Base-by-base conservation (phyloP, 1,140 invertebrate genomes). In the Brachionus koreanus region DNA sequence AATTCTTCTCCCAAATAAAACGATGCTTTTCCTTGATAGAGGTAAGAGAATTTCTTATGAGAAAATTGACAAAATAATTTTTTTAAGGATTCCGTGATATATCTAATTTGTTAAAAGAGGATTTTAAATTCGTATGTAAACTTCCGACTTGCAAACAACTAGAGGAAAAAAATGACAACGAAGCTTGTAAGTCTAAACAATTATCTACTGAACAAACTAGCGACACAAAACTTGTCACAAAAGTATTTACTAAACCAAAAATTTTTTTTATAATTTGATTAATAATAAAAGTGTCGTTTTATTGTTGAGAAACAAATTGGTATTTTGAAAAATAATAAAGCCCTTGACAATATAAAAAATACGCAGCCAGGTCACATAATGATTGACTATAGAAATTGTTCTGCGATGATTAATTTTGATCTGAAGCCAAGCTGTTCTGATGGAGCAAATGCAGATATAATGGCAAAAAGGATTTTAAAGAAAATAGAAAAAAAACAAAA, bases 261-360 rank as follows among this genome's bases (percentile, higher is more conserved):
- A 10, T 23, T 16, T 37, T 39, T 72, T 9, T 35, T 37, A 35
- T 29, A 65, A 29, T 65, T 65, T 65, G n/a, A n/a, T 57, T 57
- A 5, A 12, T 65, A 13, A 33, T 13, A 35, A 0, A 35, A 74
- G 69, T 74, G 69, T 74, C 69, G 42, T 23, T 74, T 74, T 74
- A 74, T 74, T 46, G 25, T 74, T 3, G 69, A 74, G 43, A 74
- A 74, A 46, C 39, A 74, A 46, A 46, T 74, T 1, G 19, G 19
- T 46, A 46, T 25, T 12, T 35, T 74, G 25, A 74, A 74, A 46
- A 74, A 35, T 25, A 35, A 35, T n/a, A 35, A 29, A 9, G 69
- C 69, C 7, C 25, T 74, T 19, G 69, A 74, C 43, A 43, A 74
- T 74, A 74, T 74, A 46, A 29, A 39, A 74, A 74, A 74, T 74